Base-by-base conservation (phyloP, 2,888 invertebrate genomes). In the Cremastinae sp. region DNA sequence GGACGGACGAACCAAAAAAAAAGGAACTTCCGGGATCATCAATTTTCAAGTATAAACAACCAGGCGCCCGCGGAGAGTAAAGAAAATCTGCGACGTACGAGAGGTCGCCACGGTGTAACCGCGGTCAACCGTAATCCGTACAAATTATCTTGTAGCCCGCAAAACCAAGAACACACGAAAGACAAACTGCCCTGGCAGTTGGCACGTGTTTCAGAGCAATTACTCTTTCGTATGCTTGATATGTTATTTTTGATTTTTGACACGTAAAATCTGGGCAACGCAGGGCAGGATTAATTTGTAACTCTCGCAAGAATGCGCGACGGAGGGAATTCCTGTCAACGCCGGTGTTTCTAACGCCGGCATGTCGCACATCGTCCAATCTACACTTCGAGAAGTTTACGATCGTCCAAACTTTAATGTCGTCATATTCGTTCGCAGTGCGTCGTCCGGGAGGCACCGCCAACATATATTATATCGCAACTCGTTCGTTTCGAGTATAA, bases 281-380 rank as follows among this genome's bases (percentile, higher is more conserved):
- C 16, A 10, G 10, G 38, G 10, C 36, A 56, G 18, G 14, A 53
- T 43, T 73, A 65, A 73, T 73, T 65, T 59, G 59, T 65, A 41
- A 73, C 65, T 49, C 49, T 49, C 38, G 56, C 20, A 62, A 45
- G 36, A 36, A 22, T 12, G 43, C 18, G 18, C 12, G 38, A 58
- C 34, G 9, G 65, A 59, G 18, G 43, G 43, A 65, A 72, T 72
- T 65, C 65, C 58, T 56, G 58, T 22, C 22, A 59, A 59, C 65
- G 43, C 10, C 20, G 45, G 43, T 43, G 20, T 34, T 5, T 14
- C 53, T n/a, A 51, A 56, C 41, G 20, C 56, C 45, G 16, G 45
- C 22, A 47, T 22, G 34, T 28, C 47, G 22, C 18, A n/a, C 49
- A n/a, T n/a, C 41, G 16, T 18, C 36, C 36, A 49, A 51, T 18